These are phyloP conservation scores for Zaprionus gabonicus DNA, from an alignment of 1,140 invertebrate species.

Conservation along the genomic window DNA sequence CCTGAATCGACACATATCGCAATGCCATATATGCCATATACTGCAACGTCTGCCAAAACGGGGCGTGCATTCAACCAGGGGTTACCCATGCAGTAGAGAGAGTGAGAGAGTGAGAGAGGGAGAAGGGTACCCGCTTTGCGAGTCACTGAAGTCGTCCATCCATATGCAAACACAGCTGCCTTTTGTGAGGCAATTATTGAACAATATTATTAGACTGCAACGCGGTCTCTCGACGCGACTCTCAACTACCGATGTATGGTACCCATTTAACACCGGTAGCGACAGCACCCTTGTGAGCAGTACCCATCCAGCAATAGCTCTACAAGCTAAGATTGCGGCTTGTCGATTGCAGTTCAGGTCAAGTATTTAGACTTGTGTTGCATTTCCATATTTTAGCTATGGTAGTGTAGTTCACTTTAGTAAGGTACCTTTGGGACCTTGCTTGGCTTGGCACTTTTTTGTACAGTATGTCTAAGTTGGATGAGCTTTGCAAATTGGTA, in stretches of 20 bases:
- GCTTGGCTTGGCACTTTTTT: background rate
- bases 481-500: no score
- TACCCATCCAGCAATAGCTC: background rate
- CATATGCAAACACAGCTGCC: conserved; percentile 78
- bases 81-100: conserved; percentile 6
- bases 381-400: background rate
- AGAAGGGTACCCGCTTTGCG: conserved; percentile 3
- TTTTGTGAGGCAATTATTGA: conserved; percentile 56
- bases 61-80: conserved; percentile 44
- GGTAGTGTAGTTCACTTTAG: background rate
- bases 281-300: background rate
- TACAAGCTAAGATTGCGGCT: conserved; percentile 6
- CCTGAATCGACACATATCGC: conserved; percentile 51
- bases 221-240: conserved; percentile 4
- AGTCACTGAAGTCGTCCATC: conserved; percentile 18
- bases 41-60: conserved; percentile 11
- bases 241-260: no score
- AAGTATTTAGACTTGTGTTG: background rate
- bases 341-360: background rate
- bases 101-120: background rate
- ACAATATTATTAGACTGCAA: conserved; percentile 45
- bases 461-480: no score
- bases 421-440: background rate
- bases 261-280: background rate
- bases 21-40: background rate